Evolutionary conservation across 2,797 vertebrate genomes (phyloP).

Genomic region (Arrhamphus sclerolepis): DNA sequence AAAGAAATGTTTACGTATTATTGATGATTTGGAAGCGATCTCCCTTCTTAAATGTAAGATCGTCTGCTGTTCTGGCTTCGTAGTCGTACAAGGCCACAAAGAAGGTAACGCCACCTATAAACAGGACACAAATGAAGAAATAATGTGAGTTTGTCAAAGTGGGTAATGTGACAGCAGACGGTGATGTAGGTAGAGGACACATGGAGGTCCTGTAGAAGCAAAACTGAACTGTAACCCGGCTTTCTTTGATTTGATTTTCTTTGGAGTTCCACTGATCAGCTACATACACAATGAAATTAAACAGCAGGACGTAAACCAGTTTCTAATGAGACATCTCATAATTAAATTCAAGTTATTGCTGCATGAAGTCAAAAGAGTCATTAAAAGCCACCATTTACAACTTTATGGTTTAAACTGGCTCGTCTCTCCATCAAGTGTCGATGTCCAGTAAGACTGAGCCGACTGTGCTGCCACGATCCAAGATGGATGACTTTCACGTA

Average conservation of each 20-base stretch:
- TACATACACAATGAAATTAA: no score
- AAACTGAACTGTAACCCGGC: no score
- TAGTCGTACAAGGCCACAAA: slow-evolving; percentile 99
- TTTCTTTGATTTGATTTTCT: no score
- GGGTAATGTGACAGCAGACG: not conserved
- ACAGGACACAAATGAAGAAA: not conserved
- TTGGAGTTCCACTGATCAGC: no score
- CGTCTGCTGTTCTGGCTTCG: slow-evolving; percentile 95
- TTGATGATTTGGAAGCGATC: slow-evolving; percentile 98
- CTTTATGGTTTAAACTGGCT: slow-evolving; percentile 5
- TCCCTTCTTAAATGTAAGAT: slow-evolving; percentile 95
- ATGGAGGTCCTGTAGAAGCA: no score
- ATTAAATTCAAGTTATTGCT: slow-evolving; percentile 4
- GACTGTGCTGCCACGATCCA: slow-evolving; percentile 20
- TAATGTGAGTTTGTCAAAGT: no score
- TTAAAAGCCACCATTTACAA: not conserved
- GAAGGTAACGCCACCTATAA: slow-evolving; percentile 90
- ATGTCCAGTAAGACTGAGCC: slow-evolving; percentile 1
- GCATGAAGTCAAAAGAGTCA: slow-evolving; percentile 22
- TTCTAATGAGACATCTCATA: not conserved
- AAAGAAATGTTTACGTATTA: slow-evolving; percentile 86
- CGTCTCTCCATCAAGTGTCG: not conserved
- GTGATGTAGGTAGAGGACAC: no score
- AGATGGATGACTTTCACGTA: slow-evolving; percentile 42
- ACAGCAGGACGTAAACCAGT: slow-evolving; percentile 11